Conservation (phyloP, 2,888 invertebrate species). For the Tinea trinotella region DNA sequence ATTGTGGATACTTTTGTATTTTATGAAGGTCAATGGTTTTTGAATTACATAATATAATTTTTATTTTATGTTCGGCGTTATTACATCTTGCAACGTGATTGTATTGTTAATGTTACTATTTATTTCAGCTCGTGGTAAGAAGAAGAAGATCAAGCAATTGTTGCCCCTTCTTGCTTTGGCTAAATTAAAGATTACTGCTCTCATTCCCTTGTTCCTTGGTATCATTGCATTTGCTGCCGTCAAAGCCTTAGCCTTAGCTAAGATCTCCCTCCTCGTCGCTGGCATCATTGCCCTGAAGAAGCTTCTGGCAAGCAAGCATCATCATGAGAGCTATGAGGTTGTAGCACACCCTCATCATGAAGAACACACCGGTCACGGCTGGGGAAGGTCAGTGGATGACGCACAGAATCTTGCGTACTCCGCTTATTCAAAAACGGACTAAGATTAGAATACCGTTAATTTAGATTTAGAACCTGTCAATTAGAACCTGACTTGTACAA, state of each 20-base stretch:
- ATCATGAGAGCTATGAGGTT: slow-evolving; percentile 82
- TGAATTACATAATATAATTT: not conserved
- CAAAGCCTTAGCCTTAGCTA: slow-evolving; percentile 87
- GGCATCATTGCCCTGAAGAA: slow-evolving; percentile 80
- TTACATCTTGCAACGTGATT: not conserved
- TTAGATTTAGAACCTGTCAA: not conserved
- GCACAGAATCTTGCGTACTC: slow-evolving; percentile 75
- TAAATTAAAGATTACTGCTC: slow-evolving; percentile 82
- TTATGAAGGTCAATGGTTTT: not conserved
- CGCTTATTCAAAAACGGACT: slow-evolving; percentile 64
- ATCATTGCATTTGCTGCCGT: slow-evolving; percentile 85
- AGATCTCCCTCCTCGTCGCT: slow-evolving; percentile 84
- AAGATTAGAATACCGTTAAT: slow-evolving; percentile 22
- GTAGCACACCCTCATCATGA: slow-evolving; percentile 78
- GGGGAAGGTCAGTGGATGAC: slow-evolving; percentile 74
- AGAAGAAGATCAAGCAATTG: slow-evolving; percentile 83
- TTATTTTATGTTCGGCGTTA: not conserved
- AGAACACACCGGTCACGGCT: slow-evolving; percentile 74
- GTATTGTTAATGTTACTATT: slow-evolving; percentile 14
- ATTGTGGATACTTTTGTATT: not conserved
- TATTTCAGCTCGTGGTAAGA: slow-evolving; percentile 81
- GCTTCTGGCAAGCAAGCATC: slow-evolving; percentile 78
- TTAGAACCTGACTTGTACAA: not conserved
- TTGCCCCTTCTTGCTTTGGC: slow-evolving; percentile 82
- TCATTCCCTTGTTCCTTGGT: slow-evolving; percentile 82